Evolutionary conservation across 1,140 invertebrate species (phyloP), one percentile per base, ranked within the genome.

Genomic region (Lerema accius): DNA sequence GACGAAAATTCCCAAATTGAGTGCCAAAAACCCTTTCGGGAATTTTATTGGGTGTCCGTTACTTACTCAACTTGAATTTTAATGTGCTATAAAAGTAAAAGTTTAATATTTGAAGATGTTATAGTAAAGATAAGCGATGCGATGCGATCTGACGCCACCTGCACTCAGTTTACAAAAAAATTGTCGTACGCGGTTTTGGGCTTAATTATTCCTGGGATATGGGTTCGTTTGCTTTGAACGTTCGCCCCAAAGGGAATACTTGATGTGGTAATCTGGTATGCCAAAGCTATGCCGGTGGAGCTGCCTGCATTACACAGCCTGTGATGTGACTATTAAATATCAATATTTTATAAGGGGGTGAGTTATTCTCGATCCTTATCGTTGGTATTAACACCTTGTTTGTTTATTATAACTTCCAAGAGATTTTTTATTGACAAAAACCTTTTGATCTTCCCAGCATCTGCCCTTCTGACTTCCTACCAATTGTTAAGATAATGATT

Each of bases 251-350:
- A 86, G 67, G 66, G 80, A 86, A 83, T 85, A 81, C 78, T 84
- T 80, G 74, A 90, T 87, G 80, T 71, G 69, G 78, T 84, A 81
- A 88, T 90, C 84, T 82, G 84, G 87, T 88, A 87, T 90, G 80
- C 86, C 71, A 69, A 81, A 76, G 78, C 76, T 69, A 86, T 79
- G 78, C 65, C 71, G 64, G 70, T 63, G 67, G 69, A 51, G 85
- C 83, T 90, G 87, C 85, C 82, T 82, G 76, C 80, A 69, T 88
- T 90, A 87, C 85, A 77, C 81, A 67, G 68, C 64, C 71, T 77
- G 73, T 80, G 79, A 80, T 80, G 76, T 68, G 80, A 83, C 80
- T 83, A 83, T 82, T 83, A 86, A 86, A 84, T 84, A 88, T 86
- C 83, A 88, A 90, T 88, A 90, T 90, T 88, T 90, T 86, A 88